phyloP scores from a whole-genome alignment of 1,140 invertebrate species.

The Dendroctonus ponderosae region DNA sequence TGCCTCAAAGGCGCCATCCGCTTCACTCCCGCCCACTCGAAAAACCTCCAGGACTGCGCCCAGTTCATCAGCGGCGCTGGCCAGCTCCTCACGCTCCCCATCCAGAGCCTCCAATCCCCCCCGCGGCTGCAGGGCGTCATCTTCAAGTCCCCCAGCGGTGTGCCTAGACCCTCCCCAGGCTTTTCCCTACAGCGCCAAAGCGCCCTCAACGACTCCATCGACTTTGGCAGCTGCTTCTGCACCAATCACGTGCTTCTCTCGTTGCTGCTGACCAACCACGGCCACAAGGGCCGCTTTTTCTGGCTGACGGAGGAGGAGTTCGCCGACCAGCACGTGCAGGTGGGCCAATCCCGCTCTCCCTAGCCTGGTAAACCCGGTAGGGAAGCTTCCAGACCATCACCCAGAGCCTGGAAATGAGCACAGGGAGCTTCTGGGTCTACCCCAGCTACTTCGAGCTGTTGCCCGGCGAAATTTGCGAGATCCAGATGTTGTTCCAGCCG shows the following conservation, averaged over 20 bases:
- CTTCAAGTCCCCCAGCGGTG: slow-evolving; percentile 14
- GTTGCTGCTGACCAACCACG: slow-evolving; percentile 39
- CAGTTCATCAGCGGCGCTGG: slow-evolving; percentile 8
- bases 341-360: slow-evolving; percentile 2
- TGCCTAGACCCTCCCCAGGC: neutral
- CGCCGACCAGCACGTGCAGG: slow-evolving; percentile 29
- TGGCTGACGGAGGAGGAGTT: slow-evolving; percentile 41
- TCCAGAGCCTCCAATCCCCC: slow-evolving; percentile 28
- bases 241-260: slow-evolving; percentile 33
- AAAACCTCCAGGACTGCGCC: neutral
- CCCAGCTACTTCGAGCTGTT: slow-evolving; percentile 42
- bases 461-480: slow-evolving; percentile 35
- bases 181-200: slow-evolving; percentile 26
- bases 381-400: slow-evolving; percentile 29
- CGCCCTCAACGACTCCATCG: slow-evolving; percentile 40
- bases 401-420: slow-evolving; percentile 27
- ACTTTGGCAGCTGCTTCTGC: slow-evolving; percentile 40
- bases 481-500: slow-evolving; percentile 37
- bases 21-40: neutral
- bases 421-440: slow-evolving; percentile 34
- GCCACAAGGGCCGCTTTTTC: slow-evolving; percentile 40
- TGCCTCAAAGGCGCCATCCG: neutral
- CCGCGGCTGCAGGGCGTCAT: slow-evolving; percentile 28
- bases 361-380: neutral
- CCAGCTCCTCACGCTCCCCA: slow-evolving; percentile 20